Percentiles rank a stretch among this genome's conserved stretches.
Evolutionary conservation across 1,140 invertebrate genomes (phyloP).

Genomic region (Lasioglossum baleicum): DNA sequence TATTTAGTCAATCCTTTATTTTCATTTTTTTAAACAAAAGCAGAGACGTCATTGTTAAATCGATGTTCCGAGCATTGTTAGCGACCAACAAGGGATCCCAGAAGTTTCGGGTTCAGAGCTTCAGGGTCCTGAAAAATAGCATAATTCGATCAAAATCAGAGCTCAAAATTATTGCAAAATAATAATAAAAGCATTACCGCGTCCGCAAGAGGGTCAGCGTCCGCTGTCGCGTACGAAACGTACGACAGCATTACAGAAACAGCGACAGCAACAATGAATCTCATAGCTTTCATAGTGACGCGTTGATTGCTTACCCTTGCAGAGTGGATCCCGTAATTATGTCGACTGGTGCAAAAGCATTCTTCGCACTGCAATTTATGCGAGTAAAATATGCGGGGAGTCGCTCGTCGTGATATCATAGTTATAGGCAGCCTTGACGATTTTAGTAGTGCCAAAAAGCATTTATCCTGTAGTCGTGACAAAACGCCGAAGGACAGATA

Average conservation of each 20-base stretch:
- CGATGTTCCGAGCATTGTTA: too few species aligned
- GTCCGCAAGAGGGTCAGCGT: not conserved
- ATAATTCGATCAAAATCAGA: not conserved
- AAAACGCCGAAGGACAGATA: too few species aligned
- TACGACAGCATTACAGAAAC: not conserved
- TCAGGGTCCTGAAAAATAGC: not conserved
- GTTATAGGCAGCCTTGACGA: too few species aligned
- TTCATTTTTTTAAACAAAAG: too few species aligned
- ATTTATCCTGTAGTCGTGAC: not conserved
- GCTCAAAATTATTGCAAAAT: not conserved
- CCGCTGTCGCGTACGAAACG: not conserved
- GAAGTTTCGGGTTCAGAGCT: too few species aligned
- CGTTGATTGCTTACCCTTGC: not conserved
- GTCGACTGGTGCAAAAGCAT: not conserved
- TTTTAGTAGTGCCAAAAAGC: not conserved
- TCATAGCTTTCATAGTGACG: not conserved
- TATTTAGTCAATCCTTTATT: too few species aligned
- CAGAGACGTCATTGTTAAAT: too few species aligned
- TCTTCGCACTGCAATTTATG: not conserved
- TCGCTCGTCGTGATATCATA: too few species aligned
- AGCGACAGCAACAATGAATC: not conserved
- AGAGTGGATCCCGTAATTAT: not conserved
- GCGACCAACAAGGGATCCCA: too few species aligned
- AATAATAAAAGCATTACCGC: not conserved
- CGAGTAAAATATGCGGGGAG: too few species aligned